Percentiles rank a stretch among this genome's conserved stretches.
Evolutionary conservation across 2,888 invertebrate species (phyloP).

Genomic region (Dysmachus trigonus): DNA sequence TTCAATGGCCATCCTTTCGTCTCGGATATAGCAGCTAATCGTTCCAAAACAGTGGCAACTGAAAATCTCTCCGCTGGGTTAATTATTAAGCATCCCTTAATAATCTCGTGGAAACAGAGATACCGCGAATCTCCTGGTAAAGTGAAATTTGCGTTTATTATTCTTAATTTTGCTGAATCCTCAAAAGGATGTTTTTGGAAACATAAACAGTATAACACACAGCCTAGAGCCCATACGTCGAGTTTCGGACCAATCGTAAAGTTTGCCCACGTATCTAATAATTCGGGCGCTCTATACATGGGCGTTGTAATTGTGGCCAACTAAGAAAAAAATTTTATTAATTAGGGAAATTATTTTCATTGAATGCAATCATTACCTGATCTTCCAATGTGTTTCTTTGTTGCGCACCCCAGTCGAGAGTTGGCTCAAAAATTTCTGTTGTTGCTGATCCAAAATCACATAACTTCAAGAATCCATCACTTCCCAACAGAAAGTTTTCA

Average conservation of each 20-base stretch:
- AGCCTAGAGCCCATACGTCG: constrained; percentile 98
- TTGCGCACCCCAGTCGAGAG: constrained; percentile 91
- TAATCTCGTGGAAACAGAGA: constrained; percentile 87
- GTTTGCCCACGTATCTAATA: constrained; percentile 97
- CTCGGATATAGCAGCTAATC: constrained; percentile 88
- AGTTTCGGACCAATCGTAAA: constrained; percentile 88
- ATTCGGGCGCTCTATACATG: constrained; percentile 98
- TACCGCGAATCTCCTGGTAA: constrained; percentile 84
- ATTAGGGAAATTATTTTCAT: background rate
- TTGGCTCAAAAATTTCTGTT: constrained; percentile 81
- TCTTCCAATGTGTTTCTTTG: constrained; percentile 92
- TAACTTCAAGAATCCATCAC: constrained; percentile 86
- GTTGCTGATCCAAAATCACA: constrained; percentile 99
- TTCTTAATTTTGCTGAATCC: constrained; percentile 93
- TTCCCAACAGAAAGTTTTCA: constrained; percentile 91
- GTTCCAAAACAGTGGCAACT: constrained; percentile 82
- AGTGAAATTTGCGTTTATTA: constrained; percentile 94
- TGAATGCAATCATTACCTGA: constrained; percentile 68
- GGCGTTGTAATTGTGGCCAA: constrained; percentile 84
- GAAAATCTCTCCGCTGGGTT: constrained; percentile 85
- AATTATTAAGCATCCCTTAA: constrained; percentile 83
- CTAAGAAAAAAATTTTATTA: constrained; percentile 65
- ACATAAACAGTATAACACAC: constrained; percentile 90
- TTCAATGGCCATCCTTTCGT: constrained; percentile 83
- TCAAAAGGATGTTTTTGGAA: constrained; percentile 97